Base-by-base conservation (phyloP, 2,113 vertebrate genomes). In the Mus pahari region DNA sequence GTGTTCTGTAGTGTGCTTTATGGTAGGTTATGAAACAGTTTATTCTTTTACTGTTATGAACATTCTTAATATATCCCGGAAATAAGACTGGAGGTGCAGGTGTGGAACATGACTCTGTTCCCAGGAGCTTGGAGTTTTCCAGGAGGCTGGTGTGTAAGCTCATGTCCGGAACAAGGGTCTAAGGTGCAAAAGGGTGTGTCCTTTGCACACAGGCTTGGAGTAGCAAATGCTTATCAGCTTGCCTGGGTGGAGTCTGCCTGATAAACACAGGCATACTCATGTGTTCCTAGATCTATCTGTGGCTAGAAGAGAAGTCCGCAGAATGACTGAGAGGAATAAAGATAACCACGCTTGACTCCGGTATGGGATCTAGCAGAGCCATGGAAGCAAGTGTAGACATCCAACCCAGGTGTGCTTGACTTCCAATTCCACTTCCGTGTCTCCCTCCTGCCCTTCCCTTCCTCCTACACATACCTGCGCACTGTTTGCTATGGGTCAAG, bases 31-130 rank as follows among this genome's bases (percentile, higher is more conserved):
- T 48, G 70, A 86, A 68, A 5, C 92, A 64, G 55, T 74, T 86
- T 36, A 42, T 58, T 95, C 39, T 58, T 86, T 96, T 42, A 89
- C 81, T 87, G 84, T 39, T 36, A 71, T n/a, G 86, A 66, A 64
- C 12, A 33, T 91, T 45, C 3, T 9, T 74, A 89, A 33, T 68
- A 24, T 12, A n/a, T 66, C 94, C 16, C 5, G 64, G 74, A 86
- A 95, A 91, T 7, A 31, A 58, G 11, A 79, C 36, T n/a, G 0
- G 28, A 36, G 55, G 42, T 86, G 22, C 48, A 73, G 75, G 82
- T 12, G 26, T 4, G 33, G 26, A 31, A 55, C 2, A 60, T 1
- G 26, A 33, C 4, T 10, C 10, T 71, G 1, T 33, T 42, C 17
- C 42, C 28, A 68, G 86, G 66, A 58, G 58, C 14, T 55, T 4